Percentiles rank a stretch among this genome's conserved stretches.
These are phyloP conservation scores for Rhinophrynus dorsalis DNA, from an alignment of 2,797 vertebrate genomes.

Conservation along the genomic window DNA sequence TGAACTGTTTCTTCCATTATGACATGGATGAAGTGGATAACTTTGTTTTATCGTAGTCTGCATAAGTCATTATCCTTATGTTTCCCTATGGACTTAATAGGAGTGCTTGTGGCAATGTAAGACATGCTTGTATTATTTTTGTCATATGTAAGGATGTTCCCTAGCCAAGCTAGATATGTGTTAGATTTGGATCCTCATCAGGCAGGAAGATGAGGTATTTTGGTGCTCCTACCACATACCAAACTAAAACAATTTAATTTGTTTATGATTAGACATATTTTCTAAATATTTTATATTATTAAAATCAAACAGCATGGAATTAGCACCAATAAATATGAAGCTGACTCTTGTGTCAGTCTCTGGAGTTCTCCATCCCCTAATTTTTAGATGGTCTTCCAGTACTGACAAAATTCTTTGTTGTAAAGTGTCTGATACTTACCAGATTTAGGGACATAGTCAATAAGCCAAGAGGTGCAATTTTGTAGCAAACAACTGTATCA, in stretches of 20 bases:
- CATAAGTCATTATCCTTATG: conserved; percentile 4
- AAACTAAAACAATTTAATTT: conserved; percentile 1
- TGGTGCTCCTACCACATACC: background rate
- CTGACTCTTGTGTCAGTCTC: no score
- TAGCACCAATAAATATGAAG: no score
- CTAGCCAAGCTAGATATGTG: conserved; percentile 13
- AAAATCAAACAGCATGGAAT: no score
- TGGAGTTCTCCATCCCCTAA: no score
- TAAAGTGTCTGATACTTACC: no score
- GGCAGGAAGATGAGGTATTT: background rate
- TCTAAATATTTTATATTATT: no score
- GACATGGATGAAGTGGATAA: background rate
- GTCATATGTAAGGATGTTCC: background rate
- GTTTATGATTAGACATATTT: background rate
- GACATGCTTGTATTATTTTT: background rate
- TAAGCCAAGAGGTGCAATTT: no score
- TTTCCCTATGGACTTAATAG: conserved; percentile 1
- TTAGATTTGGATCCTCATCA: conserved; percentile 16
- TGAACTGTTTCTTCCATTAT: background rate
- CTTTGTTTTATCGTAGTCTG: background rate
- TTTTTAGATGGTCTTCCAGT: no score
- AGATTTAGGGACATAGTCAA: no score
- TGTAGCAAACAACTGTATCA: no score
- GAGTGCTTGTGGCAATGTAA: background rate
- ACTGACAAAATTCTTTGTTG: no score